phyloP scores from a whole-genome alignment of 2,797 vertebrate species.

The Macroramphosus scolopax region DNA sequence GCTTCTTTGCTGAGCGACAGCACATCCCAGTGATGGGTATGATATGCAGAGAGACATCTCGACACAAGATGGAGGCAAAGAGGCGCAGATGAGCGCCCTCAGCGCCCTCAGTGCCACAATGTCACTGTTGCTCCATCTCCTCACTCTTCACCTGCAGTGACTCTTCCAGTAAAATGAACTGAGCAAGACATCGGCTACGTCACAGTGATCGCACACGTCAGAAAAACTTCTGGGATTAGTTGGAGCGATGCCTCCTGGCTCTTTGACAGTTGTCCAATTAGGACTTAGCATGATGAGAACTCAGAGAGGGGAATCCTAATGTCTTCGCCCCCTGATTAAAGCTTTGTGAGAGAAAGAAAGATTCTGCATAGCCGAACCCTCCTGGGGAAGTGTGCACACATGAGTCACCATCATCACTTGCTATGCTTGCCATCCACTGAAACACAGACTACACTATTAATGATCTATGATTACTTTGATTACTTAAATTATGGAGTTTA shows the following conservation, averaged over 20 bases:
- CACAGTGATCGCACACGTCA: conserved; percentile 43
- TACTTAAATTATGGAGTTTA: conserved; percentile 41
- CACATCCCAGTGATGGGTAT: background rate
- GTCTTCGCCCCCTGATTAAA: conserved; percentile 32
- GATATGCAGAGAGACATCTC: background rate
- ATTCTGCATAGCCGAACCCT: conserved; percentile 30
- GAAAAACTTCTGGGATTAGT: conserved; percentile 33
- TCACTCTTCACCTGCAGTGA: too few relatives aligned
- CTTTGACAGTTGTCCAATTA: conserved; percentile 60
- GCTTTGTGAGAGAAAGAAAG: conserved; percentile 21
- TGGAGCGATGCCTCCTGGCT: conserved; percentile 32
- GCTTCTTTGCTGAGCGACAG: too few relatives aligned
- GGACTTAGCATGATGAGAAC: conserved; percentile 28
- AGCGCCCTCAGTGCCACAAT: too few relatives aligned
- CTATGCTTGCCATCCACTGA: conserved; percentile 23
- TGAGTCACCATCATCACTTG: conserved; percentile 61
- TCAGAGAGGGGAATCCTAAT: conserved; percentile 38
- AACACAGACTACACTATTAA: conserved; percentile 9
- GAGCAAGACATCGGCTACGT: too few relatives aligned
- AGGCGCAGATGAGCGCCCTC: too few relatives aligned
- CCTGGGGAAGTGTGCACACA: conserved; percentile 41
- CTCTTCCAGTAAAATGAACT: conserved; percentile 39
- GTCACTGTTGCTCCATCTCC: too few relatives aligned
- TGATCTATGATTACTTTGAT: too few relatives aligned
- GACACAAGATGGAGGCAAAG: conserved; percentile 64